Evolutionary conservation across 2,888 invertebrate species (phyloP).

Genomic region (Marasmarcha lunaedactyla): DNA sequence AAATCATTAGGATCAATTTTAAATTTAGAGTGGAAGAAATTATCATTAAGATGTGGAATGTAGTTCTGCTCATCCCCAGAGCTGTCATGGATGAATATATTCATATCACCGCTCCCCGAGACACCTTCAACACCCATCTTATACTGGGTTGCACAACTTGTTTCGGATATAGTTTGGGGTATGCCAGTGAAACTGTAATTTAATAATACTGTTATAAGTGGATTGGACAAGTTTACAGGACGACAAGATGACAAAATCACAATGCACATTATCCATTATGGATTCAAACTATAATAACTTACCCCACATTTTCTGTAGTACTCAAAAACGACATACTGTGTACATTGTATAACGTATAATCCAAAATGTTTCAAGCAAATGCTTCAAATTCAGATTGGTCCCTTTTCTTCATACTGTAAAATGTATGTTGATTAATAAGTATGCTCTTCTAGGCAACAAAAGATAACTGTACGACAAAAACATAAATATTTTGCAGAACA

Average conservation of each 20-base stretch:
- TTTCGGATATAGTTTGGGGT: slow-evolving; percentile 63
- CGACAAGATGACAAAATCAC: too few relatives aligned
- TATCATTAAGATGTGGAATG: slow-evolving; percentile 53
- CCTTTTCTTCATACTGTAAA: slow-evolving; percentile 53
- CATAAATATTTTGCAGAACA: slow-evolving; percentile 30
- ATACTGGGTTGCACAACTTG: slow-evolving; percentile 62
- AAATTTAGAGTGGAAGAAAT: slow-evolving; percentile 56
- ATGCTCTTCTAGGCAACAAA: not conserved
- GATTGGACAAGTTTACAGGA: too few relatives aligned
- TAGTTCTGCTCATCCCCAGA: slow-evolving; percentile 54
- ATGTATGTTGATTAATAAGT: not conserved
- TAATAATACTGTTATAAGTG: too few relatives aligned
- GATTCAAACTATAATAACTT: too few relatives aligned
- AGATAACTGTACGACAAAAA: slow-evolving; percentile 21
- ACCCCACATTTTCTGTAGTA: slow-evolving; percentile 68
- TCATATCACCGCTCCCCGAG: slow-evolving; percentile 49
- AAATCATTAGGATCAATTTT: slow-evolving; percentile 65
- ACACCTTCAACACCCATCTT: slow-evolving; percentile 62
- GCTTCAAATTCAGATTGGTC: slow-evolving; percentile 41
- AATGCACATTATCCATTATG: too few relatives aligned
- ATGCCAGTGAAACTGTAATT: slow-evolving; percentile 57
- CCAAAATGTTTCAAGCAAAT: slow-evolving; percentile 35
- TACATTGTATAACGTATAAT: slow-evolving; percentile 52
- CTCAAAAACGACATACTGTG: slow-evolving; percentile 68
- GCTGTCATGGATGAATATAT: slow-evolving; percentile 54